Base-by-base conservation (phyloP, 2,888 invertebrate species). In the Agrilus mali region DNA sequence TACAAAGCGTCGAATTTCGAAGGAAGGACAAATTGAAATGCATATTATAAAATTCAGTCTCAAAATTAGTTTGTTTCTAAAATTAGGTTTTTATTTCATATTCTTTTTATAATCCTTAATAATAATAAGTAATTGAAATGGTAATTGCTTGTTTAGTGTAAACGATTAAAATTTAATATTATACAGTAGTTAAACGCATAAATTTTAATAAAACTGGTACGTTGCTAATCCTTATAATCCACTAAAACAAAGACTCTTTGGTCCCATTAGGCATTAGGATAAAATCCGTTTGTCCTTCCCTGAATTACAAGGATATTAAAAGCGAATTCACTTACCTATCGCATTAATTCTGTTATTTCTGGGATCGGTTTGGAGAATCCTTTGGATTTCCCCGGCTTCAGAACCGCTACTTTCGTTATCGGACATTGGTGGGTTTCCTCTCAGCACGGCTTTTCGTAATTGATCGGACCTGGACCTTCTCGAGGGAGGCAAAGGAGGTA, bases 321-420 rank as follows among this genome's bases (percentile, higher is more conserved):
- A 42, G 32, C 41, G 38, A 37, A 36, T 42, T 59, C 51, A 61
- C 59, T 61, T 59, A 57, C 61, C 60, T 47, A 56, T 56, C 36
- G 55, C 48, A 45, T 53, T 53, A 37, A 55, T 50, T 49, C 55
- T 55, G 50, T 56, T 59, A 46, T 50, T 56, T 56, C 53, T 64
- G 62, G 51, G 56, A 64, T 50, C 67, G 75, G 64, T 52, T 55
- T 66, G 49, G 66, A 78, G 65, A 55, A 80, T 81, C 52, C 77
- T 70, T 56, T 80, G 79, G 45, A 82, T 74, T 65, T 83, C 83
- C 4, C 80, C 79, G 33, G 79, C 80, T 60, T 83, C 82, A 34
- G 81, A 81, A 20, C 80, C 81, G 57, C 80, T 80, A 60, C 80
- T 80, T 60, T 82, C 82, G 47, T 78, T 79, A 56, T 80, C 81